Percentiles rank a stretch among this genome's conserved stretches.
phyloP scores from a whole-genome alignment of 2,888 invertebrate species.

The Mythimna loreyi region DNA sequence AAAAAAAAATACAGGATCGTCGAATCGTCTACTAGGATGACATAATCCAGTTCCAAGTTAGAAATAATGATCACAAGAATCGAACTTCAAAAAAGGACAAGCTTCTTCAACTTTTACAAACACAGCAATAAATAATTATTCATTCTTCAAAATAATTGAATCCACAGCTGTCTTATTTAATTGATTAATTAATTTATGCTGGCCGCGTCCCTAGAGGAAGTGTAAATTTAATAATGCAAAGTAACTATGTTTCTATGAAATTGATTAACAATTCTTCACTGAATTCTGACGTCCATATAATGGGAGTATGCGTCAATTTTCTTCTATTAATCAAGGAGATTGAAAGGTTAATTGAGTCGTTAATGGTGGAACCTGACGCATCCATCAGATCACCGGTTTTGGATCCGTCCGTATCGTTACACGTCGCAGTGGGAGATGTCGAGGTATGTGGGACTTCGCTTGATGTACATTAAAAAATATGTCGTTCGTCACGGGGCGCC shows the following conservation, averaged over 20 bases:
- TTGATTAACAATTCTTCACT: conserved; percentile 31
- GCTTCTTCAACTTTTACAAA: too few relatives aligned
- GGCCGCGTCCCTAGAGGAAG: not conserved
- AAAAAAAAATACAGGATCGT: too few relatives aligned
- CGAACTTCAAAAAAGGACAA: too few relatives aligned
- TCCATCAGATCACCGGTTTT: not conserved
- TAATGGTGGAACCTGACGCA: conserved; percentile 8
- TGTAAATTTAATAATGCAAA: not conserved
- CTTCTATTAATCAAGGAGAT: conserved; percentile 24
- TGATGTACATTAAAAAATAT: not conserved
- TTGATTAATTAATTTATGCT: conserved; percentile 8
- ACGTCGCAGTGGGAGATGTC: not conserved
- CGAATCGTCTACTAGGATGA: too few relatives aligned
- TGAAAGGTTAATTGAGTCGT: conserved; percentile 45
- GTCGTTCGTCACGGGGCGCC: not conserved
- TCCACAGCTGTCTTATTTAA: conserved; percentile 10
- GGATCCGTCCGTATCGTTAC: not conserved
- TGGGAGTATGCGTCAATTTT: conserved; percentile 12
- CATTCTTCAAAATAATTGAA: not conserved
- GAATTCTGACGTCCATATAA: conserved; percentile 22
- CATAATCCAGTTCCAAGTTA: too few relatives aligned
- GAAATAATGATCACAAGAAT: too few relatives aligned
- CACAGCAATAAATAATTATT: not conserved
- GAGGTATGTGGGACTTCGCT: not conserved
- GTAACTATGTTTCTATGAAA: conserved; percentile 10